phyloP scores from a whole-genome alignment of 2,888 invertebrate genomes.

The Beris chalybata region DNA sequence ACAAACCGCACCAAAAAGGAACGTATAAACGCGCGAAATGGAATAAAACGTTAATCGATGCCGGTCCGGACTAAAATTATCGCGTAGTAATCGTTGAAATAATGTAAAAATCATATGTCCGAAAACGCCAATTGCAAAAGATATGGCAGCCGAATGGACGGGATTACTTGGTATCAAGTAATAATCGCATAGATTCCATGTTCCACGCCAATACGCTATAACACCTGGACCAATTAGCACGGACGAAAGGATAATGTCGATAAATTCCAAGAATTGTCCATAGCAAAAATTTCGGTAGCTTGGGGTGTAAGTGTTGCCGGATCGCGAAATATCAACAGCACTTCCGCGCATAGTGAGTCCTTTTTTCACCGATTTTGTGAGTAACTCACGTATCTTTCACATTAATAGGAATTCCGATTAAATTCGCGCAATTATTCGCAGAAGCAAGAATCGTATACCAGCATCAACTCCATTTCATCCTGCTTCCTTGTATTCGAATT shows the following conservation, averaged over 20 bases:
- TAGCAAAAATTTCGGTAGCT: constrained; percentile 43
- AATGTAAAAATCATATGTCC: constrained; percentile 72
- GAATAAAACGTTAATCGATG: constrained; percentile 70
- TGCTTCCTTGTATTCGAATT: too few relatives aligned
- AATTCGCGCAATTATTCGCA: too few relatives aligned
- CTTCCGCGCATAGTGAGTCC: constrained; percentile 42
- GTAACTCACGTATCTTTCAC: too few relatives aligned
- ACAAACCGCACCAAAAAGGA: constrained; percentile 75
- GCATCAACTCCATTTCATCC: too few relatives aligned
- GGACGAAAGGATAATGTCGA: constrained; percentile 74
- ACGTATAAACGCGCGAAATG: constrained; percentile 73
- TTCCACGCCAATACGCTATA: constrained; percentile 84
- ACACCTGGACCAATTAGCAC: constrained; percentile 77
- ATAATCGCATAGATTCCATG: constrained; percentile 77
- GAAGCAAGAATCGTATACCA: too few relatives aligned
- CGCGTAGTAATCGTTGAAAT: constrained; percentile 65
- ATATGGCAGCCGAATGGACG: constrained; percentile 66
- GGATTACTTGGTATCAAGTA: constrained; percentile 68
- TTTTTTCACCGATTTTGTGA: constrained; percentile 3
- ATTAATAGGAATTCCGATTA: too few relatives aligned
- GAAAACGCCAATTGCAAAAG: constrained; percentile 69
- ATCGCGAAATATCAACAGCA: constrained; percentile 38
- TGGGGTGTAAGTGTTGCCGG: neutral
- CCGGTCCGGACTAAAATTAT: constrained; percentile 67
- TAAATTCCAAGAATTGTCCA: constrained; percentile 63